Evolutionary conservation across 2,113 vertebrate genomes (phyloP).

Genomic region (Saguinus imperator): DNA sequence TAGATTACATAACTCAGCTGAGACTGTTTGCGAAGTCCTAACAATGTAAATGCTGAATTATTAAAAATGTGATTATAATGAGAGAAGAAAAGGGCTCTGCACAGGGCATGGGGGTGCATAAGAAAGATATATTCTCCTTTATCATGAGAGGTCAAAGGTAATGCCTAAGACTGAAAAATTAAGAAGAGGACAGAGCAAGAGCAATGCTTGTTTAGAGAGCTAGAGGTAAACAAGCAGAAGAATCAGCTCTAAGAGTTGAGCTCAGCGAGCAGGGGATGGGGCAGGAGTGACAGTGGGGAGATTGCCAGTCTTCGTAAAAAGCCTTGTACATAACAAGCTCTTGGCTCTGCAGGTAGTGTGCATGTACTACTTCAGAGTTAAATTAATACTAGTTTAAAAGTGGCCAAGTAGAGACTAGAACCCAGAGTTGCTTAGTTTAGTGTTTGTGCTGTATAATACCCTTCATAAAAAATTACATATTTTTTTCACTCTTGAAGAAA

Average conservation of each 20-base stretch:
- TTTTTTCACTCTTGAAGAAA: not conserved
- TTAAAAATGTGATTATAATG: not conserved
- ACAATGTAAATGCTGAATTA: not conserved
- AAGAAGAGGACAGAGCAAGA: not conserved
- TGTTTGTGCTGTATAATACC: not conserved
- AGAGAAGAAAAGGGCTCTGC: not conserved
- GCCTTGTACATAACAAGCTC: not conserved
- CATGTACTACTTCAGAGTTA: not conserved
- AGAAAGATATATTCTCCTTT: not conserved
- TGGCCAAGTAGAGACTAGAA: not conserved
- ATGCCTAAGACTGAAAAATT: not conserved
- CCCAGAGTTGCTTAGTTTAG: not conserved
- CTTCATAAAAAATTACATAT: not conserved
- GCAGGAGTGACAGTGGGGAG: not conserved
- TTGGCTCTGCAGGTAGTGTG: not conserved
- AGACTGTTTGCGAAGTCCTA: not conserved
- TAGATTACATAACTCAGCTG: not conserved
- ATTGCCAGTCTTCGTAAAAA: not conserved
- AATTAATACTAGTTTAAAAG: not conserved
- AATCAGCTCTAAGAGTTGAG: not conserved
- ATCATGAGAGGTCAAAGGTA: not conserved
- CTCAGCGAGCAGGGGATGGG: not conserved
- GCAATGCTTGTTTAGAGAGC: not conserved
- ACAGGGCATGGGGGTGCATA: not conserved
- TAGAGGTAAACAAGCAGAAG: not conserved